Evolutionary conservation across 2,113 vertebrate species (phyloP).

Genomic region (Chionodraco myersi): DNA sequence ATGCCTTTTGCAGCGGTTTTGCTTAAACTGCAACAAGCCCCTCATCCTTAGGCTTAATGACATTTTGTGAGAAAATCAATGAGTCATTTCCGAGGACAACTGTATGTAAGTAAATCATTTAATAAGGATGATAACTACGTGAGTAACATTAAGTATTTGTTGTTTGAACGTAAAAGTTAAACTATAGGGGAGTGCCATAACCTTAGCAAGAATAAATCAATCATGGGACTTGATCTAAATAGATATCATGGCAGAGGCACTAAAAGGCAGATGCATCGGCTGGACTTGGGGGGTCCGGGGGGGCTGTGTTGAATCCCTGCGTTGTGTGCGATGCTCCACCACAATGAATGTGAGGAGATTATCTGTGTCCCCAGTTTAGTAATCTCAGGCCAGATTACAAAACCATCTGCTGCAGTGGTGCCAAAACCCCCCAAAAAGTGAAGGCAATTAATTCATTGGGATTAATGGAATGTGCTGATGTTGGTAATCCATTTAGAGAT

Average conservation of each 20-base stretch:
- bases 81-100: too few species aligned
- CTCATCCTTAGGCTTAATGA: neutral
- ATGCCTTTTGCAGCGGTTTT: neutral
- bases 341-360: constrained; percentile 54
- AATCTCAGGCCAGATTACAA: constrained; percentile 59
- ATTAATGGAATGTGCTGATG: constrained; percentile 2
- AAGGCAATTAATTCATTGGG: constrained; percentile 47
- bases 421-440: constrained; percentile 39
- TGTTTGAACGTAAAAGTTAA: too few species aligned
- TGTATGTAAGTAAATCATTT: too few species aligned
- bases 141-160: too few species aligned
- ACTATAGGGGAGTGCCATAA: too few species aligned
- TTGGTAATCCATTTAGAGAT: neutral
- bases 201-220: too few species aligned
- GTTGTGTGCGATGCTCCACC: constrained; percentile 6
- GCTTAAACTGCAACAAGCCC: neutral
- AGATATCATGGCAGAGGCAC: too few species aligned
- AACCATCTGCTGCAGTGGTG: constrained; percentile 62
- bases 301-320: constrained; percentile 2
- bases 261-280: too few species aligned
- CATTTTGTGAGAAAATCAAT: neutral
- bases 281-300: neutral
- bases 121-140: too few species aligned
- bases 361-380: constrained; percentile 49
- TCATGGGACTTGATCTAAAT: too few species aligned